These are phyloP conservation scores for Troides oblongomaculatus DNA, from an alignment of 2,888 invertebrate species.

Conservation along the genomic window DNA sequence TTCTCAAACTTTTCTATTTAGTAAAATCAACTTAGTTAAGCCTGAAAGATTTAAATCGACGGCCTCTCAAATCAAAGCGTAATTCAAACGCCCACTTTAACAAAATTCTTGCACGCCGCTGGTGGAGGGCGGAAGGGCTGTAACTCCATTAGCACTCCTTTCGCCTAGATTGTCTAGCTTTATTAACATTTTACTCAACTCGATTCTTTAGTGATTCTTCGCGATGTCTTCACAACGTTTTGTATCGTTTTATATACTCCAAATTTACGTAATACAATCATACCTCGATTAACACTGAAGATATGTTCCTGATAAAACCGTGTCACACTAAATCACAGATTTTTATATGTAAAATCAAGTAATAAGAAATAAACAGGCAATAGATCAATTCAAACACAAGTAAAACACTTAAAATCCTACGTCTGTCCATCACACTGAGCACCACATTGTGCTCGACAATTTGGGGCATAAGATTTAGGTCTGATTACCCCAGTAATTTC, in stretches of 20 bases:
- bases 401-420: too few relatives aligned
- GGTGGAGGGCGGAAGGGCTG: conserved; percentile 10
- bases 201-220: background rate
- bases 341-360: too few relatives aligned
- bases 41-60: conserved; percentile 5
- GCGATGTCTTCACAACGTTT: background rate
- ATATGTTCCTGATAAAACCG: too few relatives aligned
- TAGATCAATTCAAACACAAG: too few relatives aligned
- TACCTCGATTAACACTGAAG: background rate
- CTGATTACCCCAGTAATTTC: too few relatives aligned
- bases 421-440: too few relatives aligned
- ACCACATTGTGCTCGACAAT: too few relatives aligned
- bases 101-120: conserved; percentile 19
- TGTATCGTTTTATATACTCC: background rate
- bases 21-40: background rate
- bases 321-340: too few relatives aligned
- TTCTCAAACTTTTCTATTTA: background rate
- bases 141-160: conserved; percentile 21
- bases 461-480: too few relatives aligned
- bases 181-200: background rate
- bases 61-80: conserved; percentile 12
- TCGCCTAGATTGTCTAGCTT: conserved; percentile 11
- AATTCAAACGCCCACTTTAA: conserved; percentile 29
- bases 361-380: too few relatives aligned
- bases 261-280: background rate